Percentiles rank a stretch among this genome's conserved stretches.
These are phyloP conservation scores for Enteromius thamalakanensis DNA, from an alignment of 2,797 vertebrate genomes.

Conservation along the genomic window DNA sequence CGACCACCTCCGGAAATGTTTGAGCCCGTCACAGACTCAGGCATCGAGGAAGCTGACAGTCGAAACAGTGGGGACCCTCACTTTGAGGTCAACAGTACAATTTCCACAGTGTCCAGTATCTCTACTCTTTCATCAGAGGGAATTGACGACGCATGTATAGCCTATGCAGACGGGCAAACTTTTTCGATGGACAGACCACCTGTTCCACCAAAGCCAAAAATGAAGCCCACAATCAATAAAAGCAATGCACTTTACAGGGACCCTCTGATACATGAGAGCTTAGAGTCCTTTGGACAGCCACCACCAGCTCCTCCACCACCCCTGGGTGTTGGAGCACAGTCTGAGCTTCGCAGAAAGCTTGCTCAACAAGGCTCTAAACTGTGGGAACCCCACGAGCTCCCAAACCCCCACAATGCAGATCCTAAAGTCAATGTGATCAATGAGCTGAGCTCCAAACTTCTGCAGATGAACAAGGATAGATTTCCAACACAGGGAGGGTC, in stretches of 20 bases:
- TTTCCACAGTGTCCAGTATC: conserved; percentile 94
- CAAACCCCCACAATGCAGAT: conserved; percentile 89
- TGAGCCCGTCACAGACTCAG: conserved; percentile 86
- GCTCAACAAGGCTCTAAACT: conserved; percentile 92
- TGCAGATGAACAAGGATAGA: conserved; percentile 94
- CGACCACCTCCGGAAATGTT: conserved; percentile 86
- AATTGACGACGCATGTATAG: conserved; percentile 90
- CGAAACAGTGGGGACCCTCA: conserved; percentile 92
- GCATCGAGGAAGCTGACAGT: conserved; percentile 93
- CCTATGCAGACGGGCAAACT: conserved; percentile 91
- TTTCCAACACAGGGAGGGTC: conserved; percentile 86
- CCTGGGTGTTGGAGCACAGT: conserved; percentile 73
- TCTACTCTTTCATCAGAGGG: conserved; percentile 96
- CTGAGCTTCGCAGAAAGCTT: conserved; percentile 80
- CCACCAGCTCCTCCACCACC: conserved; percentile 85
- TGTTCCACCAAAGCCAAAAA: conserved; percentile 96
- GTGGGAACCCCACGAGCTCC: conserved; percentile 89
- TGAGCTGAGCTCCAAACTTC: conserved; percentile 96
- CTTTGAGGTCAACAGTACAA: conserved; percentile 96
- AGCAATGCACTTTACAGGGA: conserved; percentile 91
- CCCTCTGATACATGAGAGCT: conserved; percentile 87
- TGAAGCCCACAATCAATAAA: conserved; percentile 92
- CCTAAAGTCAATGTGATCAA: conserved; percentile 94
- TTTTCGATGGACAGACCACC: conserved; percentile 93
- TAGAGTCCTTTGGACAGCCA: conserved; percentile 84